These are phyloP conservation scores for Furcifer pardalis DNA, from an alignment of 2,797 vertebrate genomes.

Conservation along the genomic window DNA sequence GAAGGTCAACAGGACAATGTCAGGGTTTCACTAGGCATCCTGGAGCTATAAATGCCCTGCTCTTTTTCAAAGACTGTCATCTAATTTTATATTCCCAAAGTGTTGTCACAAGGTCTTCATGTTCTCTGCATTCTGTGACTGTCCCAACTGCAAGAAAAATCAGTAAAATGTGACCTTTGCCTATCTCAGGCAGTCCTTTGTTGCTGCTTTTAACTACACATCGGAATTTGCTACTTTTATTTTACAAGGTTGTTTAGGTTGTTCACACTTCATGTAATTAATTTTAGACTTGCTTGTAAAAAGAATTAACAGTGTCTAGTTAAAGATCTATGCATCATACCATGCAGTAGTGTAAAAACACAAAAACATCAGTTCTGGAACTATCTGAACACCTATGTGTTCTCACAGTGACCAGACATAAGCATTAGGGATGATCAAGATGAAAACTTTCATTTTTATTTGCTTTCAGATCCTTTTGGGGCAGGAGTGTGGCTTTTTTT, in stretches of 20 bases:
- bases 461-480: neutral
- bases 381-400: neutral
- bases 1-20: constrained; percentile 10
- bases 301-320: neutral
- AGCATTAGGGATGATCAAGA: neutral
- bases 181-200: neutral
- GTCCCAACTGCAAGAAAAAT: neutral
- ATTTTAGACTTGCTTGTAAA: neutral
- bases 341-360: neutral
- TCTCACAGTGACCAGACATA: neutral
- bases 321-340: neutral
- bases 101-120: neutral
- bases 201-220: neutral
- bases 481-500: neutral
- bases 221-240: neutral
- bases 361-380: neutral
- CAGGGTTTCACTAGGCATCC: constrained; percentile 7
- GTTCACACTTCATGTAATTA: neutral
- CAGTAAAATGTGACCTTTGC: constrained; percentile 19
- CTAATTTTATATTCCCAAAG: constrained; percentile 5
- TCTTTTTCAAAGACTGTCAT: neutral
- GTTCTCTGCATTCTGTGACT: neutral
- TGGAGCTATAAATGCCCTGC: constrained; percentile 18
- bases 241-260: neutral
- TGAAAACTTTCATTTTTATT: neutral